Evolutionary conservation across 2,888 invertebrate species (phyloP), one percentile per base, ranked within the genome.

Genomic region (Hecatera dysodea): DNA sequence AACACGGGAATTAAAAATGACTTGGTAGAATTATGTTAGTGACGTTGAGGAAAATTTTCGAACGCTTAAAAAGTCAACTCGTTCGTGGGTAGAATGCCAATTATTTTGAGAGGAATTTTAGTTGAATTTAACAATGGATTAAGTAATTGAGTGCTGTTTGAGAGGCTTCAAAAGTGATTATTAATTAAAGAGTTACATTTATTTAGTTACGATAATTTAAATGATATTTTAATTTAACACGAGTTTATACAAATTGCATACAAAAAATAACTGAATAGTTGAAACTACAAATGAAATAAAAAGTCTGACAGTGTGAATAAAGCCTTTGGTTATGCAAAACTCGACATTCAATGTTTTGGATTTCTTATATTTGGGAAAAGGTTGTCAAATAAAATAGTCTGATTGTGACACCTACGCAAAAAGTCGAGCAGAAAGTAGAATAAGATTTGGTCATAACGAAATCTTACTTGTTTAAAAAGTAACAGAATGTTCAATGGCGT

Each of bases 331-430:
- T 22, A 56, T 52, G 22, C 29, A 65, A 69, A 72, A 44, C 24
- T 48, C 44, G 17, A 70, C 33, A 33, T 60, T 33, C n/a, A 48
- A 46, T 59, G 29, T 71, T 65, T 74, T 59, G 56, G 8, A 48
- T 59, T 24, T 67, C 24, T 68, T 63, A 53, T 72, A 67, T 77
- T 80, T 66, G 68, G 78, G 11, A 56, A 59, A 60, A 69, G 44
- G 50, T 46, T 80, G 75, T 78, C 73, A 75, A 73, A 82, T 80
- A 82, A 82, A 82, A 72, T 73, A 60, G 80, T 70, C 39, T 56
- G 78, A 71, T 53, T 65, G 50, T 50, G 19, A 69, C 71, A 27
- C 82, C 75, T 62, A 77, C 80, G 36, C 57, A 17, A 22, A n/a
- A 46, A 75, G 29, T 50, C 15, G 27, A 24, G 29, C 61, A 27